Evolutionary conservation across 1,140 invertebrate genomes (phyloP), one percentile per base, ranked within the genome.

Genomic region (Euschistus heros): DNA sequence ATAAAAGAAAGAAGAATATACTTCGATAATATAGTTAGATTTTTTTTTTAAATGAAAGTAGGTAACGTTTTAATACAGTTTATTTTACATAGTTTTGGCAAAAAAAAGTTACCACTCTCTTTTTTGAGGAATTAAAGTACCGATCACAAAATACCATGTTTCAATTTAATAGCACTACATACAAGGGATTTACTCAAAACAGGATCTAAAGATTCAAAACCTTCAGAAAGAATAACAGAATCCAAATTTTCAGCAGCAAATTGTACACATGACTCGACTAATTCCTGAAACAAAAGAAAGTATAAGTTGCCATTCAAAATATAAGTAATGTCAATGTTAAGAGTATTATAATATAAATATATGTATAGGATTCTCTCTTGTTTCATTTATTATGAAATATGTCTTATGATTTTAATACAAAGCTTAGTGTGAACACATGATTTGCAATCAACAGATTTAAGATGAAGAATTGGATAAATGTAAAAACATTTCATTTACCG

Each of bases 171-270:
- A 30, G 50, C 63, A 20, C 26, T 37, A n/a, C 4, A 33, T 18
- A 65, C 33, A 2, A 65, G 37, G 13, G 27, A 33, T 65, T 65
- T 65, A 17, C 22, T 37, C 27, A 65, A 55, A 7, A n/a, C 17
- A 15, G 64, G 55, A 20, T 44, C 33, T 15, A 65, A 55, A 44
- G 17, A 42, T 30, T 65, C 55, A 60, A 65, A 65, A n/a, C 64
- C 64, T 33, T 60, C 33, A 24, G 64, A 59, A 8, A 65, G 37
- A 17, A 65, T 55, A n/a, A 65, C 64, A 3, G 33, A 10, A 14
- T 59, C 55, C 14, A 65, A 24, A 37, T 60, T 57, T 22, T 33
- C 33, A 20, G 54, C 44, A 2, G 64, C 27, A 18, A 59, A 65
- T 30, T 57, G 27, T 17, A 65, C 27, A 37, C 50, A 47, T 10